Conservation (phyloP, 1,140 invertebrate genomes). For the Nephila pilipes region DNA sequence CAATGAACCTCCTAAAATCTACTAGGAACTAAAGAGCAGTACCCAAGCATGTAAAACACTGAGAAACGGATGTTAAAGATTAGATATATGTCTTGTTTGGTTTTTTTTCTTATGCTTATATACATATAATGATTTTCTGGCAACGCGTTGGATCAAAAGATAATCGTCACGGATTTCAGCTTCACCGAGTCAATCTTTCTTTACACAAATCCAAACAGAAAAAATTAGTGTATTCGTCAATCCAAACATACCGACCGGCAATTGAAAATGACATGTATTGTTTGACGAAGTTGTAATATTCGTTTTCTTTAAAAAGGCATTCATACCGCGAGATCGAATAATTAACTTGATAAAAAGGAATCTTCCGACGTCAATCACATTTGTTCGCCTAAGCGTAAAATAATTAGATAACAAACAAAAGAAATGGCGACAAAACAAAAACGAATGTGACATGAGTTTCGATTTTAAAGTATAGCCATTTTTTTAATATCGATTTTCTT, state of each 20-base stretch:
- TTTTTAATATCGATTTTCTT: neutral
- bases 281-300: neutral
- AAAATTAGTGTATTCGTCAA: neutral
- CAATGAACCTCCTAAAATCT: constrained; percentile 56
- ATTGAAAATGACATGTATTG: constrained; percentile 40
- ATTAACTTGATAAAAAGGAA: constrained; percentile 15
- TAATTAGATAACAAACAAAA: constrained; percentile 17
- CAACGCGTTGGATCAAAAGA: constrained; percentile 6
- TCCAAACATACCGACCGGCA: neutral
- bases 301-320: constrained; percentile 3
- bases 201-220: neutral
- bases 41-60: constrained; percentile 70
- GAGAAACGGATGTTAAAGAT: constrained; percentile 57
- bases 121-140: neutral
- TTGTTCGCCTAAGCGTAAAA: neutral
- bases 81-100: neutral
- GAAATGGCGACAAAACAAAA: neutral
- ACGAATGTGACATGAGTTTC: neutral
- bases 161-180: constrained; percentile 41
- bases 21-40: constrained; percentile 63
- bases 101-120: neutral
- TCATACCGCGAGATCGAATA: neutral
- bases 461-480: neutral
- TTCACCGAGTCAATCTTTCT: neutral
- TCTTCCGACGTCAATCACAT: neutral